Conservation (phyloP, 2,888 invertebrate genomes). For the Agrochola litura region DNA sequence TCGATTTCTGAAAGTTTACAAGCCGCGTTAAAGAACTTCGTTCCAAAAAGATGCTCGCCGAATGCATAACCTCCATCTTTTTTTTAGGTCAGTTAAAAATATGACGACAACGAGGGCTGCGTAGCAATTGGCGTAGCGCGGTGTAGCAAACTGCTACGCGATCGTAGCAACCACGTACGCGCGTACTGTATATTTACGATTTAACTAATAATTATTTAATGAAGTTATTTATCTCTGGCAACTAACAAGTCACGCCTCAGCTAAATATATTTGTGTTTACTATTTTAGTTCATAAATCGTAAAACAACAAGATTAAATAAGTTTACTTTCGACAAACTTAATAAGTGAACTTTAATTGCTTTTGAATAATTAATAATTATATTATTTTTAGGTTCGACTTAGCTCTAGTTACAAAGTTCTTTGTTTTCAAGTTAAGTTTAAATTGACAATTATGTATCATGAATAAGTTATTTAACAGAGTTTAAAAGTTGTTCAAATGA, state of each 20-base stretch:
- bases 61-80: neutral
- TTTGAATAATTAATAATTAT: slow-evolving; percentile 37
- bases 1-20: too few species aligned
- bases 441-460: slow-evolving; percentile 19
- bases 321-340: slow-evolving; percentile 42
- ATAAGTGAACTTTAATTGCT: slow-evolving; percentile 48
- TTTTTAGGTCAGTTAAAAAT: neutral
- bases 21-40: too few species aligned
- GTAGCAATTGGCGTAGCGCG: neutral
- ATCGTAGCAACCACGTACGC: slow-evolving; percentile 12
- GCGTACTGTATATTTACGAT: neutral
- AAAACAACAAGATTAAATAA: slow-evolving; percentile 13
- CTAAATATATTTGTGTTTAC: slow-evolving; percentile 3
- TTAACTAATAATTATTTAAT: neutral
- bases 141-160: slow-evolving; percentile 19
- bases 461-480: slow-evolving; percentile 6
- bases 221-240: neutral
- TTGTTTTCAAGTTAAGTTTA: slow-evolving; percentile 26
- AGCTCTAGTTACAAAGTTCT: slow-evolving; percentile 10
- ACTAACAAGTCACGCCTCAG: neutral
- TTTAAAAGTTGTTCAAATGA: neutral
- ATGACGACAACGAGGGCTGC: neutral
- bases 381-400: slow-evolving; percentile 39
- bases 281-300: slow-evolving; percentile 14
- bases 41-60: neutral